Base-by-base conservation (phyloP, 2,888 invertebrate genomes). In the Clitarchus hookeri region DNA sequence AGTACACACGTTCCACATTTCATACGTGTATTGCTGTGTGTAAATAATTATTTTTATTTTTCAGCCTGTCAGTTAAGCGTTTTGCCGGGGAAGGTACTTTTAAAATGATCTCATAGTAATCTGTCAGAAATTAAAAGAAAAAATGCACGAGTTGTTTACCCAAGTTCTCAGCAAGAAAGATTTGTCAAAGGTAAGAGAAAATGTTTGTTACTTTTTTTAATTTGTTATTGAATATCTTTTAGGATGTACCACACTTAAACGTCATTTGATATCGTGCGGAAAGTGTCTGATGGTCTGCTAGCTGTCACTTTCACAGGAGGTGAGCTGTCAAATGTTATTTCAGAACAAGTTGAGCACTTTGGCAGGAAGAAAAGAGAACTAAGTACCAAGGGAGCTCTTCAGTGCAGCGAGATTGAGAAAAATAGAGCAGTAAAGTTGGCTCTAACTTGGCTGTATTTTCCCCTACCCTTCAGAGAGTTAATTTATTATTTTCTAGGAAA, bases 91-190 rank as follows among this genome's bases (percentile, higher is more conserved):
- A 65, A 65, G 65, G 16, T 23, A 65, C 11, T 11, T n/a, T 48
- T 16, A 65, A 65, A 23, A 65, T 65, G 65, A 65, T 65, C 65
- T 65, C 65, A 65, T 65, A 11, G 3, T n/a, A 65, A 19, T 23
- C 19, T 65, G n/a, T 9, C 16, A 48, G 48, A 48, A 48, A 48
- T n/a, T 65, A 65, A 65, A 65, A 65, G 44, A 53, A 84, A 95
- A 92, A 91, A 98, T 98, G 97, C 97, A 98, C 92, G 97, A 97
- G 92, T 93, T 98, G 90, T 96, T 98, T 91, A 96, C 96, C 90
- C 96, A 97, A 93, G 97, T 98, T 88, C 93, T 98, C 89, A 96
- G 95, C 90, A 96, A 97, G 91, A 95, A 97, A 91, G 98, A 98
- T 92, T 93, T 98, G 87, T 97, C 98, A 85, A 93, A 93, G 90